Base-by-base conservation (phyloP, 2,113 vertebrate genomes). In the Melanerpes formicivorus region DNA sequence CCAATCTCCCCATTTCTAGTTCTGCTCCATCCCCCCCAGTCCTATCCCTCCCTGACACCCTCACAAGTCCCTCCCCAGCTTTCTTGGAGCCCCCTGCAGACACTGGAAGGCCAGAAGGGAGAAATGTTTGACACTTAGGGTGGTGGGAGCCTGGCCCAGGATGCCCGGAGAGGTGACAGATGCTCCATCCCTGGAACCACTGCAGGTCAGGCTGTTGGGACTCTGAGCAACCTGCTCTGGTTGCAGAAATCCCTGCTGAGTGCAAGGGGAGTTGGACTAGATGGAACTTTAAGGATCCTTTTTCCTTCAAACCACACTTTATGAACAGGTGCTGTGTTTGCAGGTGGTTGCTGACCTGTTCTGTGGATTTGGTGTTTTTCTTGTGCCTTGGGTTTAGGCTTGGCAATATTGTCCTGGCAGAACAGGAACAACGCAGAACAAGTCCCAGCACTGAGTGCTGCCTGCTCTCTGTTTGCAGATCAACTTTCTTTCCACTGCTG, bases 371-470 rank as follows among this genome's bases (percentile, higher is more conserved):
- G 37, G 8, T 6, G 42, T 15, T 4, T 14, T 18, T 5, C 7
- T 9, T 4, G 19, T 22, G 52, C 42, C 7, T 8, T 1, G 66
- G 16, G 32, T 16, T 19, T 25, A 14, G 2, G 15, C 25, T 21
- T 3, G 65, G 50, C 32, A 2, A 0, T 5, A 19, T 29, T 18
- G 2, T 5, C 16, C 14, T 27, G 56, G 42, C 42, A 26, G 23
- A 37, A 3, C 9, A 1, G 44, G 55, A 11, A 3, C 3, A 14
- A 6, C 2, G 1, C 10, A 2, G 16, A 8, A 18, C 18, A 56
- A 26, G 34, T 26, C 8, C 1, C 17, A 9, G 1, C 34, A 7
- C 1, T 2, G 30, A 27, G 1, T 8, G 0, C 17, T 34, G 11
- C 22, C 70, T 13, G 0, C 64, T 52, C 0, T 19, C 59, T 46